These are phyloP conservation scores for Microcebus murinus DNA, from an alignment of 2,113 vertebrate species.

Conservation along the genomic window DNA sequence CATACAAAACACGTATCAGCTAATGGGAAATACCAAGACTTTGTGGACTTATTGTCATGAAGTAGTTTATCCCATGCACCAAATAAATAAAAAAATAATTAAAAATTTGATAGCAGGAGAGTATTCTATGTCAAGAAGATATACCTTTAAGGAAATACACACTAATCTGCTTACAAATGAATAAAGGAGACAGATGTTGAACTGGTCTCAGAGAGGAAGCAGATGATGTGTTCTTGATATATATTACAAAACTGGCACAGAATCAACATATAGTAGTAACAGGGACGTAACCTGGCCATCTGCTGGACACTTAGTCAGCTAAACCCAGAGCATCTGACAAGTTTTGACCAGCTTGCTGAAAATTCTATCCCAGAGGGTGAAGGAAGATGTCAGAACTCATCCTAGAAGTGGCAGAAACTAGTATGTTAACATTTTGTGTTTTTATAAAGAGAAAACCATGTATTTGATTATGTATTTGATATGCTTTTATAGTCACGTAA, in stretches of 20 bases:
- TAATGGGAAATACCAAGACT: not conserved
- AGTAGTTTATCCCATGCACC: not conserved
- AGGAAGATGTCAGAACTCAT: not conserved
- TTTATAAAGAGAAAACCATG: not conserved
- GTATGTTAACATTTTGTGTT: not conserved
- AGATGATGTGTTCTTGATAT: conserved; percentile 3
- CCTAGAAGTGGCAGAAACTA: not conserved
- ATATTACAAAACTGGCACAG: conserved; percentile 18
- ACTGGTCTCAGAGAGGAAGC: not conserved
- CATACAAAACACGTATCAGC: not conserved
- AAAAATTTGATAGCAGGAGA: not conserved
- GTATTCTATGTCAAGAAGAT: not conserved
- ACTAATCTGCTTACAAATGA: not conserved
- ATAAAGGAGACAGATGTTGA: not conserved
- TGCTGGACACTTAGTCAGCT: conserved; percentile 20
- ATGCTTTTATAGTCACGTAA: not conserved
- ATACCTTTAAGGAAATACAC: not conserved
- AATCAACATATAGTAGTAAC: conserved; percentile 12
- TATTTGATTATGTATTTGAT: not conserved
- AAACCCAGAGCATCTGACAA: not conserved
- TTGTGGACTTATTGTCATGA: not conserved
- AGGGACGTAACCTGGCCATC: not conserved
- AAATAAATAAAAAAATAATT: not conserved
- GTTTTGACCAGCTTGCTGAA: conserved; percentile 25
- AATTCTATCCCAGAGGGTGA: conserved; percentile 14